Evolutionary conservation across 2,888 invertebrate species (phyloP), one percentile per base, ranked within the genome.

Genomic region (Macrosiphum euphorbiae): DNA sequence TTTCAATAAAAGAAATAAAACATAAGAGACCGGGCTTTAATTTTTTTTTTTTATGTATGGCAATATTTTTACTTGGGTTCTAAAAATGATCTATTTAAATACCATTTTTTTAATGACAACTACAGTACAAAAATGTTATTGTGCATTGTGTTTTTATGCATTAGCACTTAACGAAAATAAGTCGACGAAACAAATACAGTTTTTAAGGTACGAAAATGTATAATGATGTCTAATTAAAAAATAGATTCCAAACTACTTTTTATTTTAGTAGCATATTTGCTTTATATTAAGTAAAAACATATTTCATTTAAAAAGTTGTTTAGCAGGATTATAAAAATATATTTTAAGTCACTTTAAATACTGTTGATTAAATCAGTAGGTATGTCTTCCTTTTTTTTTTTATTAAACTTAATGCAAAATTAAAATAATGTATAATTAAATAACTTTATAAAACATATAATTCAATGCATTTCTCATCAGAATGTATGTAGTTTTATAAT

Each of bases 271-370:
- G 41, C 0, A 35, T 41, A 26, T 41, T 52, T 35, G 55, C 55
- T 8, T 55, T 55, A 35, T 35, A 52, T 26, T 52, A 55, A 44
- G 35, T 52, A 88, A n/a, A 88, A 52, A 52, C 88, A 88, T 89
- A 61, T 8, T 47, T 47, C n/a, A 89, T 61, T 47, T 10, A n/a
- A 89, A 89, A 20, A 89, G 44, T 61, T 61, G 41, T 89, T 89
- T 52, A 1, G 3, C 8, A 47, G 58, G 47, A 61, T 47, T 61
- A 20, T 47, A 47, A 41, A 58, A 41, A 89, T 47, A n/a, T 3
- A 89, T 58, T 47, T 61, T 47, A 47, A 47, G 89, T 61, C 44
- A 89, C 58, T 89, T 44, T n/a, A 44, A 44, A 61, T 16, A 44
- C 13, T 44, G 61, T 89, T 61, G 41, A 28, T 44, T 89, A 20